A percentile compares a stretch with the other conserved stretches of the same genome.
Conservation (phyloP, 2,113 vertebrate species). For the Boulengeromyrus knoepffleri region DNA sequence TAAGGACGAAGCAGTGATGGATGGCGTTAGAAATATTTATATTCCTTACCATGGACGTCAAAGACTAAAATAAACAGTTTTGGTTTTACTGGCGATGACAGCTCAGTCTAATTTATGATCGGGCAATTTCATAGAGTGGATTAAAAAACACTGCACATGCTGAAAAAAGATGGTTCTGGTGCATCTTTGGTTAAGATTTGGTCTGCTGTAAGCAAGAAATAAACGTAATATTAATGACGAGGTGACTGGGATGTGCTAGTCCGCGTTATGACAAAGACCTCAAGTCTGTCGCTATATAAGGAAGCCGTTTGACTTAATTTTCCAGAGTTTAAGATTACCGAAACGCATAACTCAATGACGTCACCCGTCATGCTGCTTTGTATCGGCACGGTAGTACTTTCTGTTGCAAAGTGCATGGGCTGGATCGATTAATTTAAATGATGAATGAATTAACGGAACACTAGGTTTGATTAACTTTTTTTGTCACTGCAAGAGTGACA, state of each 20-base stretch:
- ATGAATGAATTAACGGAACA: no score
- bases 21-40: slow-evolving; percentile 18
- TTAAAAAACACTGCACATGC: not conserved
- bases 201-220: not conserved
- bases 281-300: no score
- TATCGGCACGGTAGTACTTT: not conserved
- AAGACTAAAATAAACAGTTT: slow-evolving; percentile 9
- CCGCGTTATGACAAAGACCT: not conserved
- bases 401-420: not conserved
- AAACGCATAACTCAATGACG: not conserved
- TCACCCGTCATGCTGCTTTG: not conserved
- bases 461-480: not conserved
- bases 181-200: not conserved
- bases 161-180: not conserved
- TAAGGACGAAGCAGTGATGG: slow-evolving; percentile 3
- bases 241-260: not conserved
- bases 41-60: slow-evolving; percentile 9
- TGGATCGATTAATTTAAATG: not conserved
- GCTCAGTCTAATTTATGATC: not conserved
- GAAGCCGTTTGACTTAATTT: not conserved
- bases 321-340: not conserved
- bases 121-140: not conserved
- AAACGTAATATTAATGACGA: not conserved
- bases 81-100: slow-evolving; percentile 5
- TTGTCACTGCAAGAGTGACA: not conserved